Evolutionary conservation across 2,113 vertebrate genomes (phyloP).

Genomic region (Uria lomvia): DNA sequence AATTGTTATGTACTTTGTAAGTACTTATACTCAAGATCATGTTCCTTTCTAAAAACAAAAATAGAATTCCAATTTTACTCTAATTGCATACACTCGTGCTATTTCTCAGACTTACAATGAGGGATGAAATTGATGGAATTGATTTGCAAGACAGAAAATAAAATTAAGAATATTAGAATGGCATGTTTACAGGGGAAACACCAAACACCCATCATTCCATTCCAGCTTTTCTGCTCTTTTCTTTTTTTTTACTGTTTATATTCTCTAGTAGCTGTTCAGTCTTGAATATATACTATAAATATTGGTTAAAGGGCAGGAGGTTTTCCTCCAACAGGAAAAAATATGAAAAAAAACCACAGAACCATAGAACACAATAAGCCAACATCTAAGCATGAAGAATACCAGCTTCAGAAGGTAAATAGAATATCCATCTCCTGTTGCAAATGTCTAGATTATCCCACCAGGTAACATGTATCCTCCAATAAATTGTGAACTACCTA

Average conservation of each 20-base stretch:
- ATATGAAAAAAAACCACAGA: fast-evolving
- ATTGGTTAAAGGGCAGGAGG: background rate
- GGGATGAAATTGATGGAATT: background rate
- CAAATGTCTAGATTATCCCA: background rate
- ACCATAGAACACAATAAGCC: background rate
- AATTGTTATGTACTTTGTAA: background rate
- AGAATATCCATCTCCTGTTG: background rate
- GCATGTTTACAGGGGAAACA: background rate
- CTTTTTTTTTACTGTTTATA: background rate
- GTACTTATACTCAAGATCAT: background rate
- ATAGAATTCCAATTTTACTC: background rate
- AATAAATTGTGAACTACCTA: background rate
- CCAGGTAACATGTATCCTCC: background rate
- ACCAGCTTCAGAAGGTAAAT: background rate
- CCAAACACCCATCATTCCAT: background rate
- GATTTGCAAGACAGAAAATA: background rate
- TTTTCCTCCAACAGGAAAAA: background rate
- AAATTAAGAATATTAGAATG: background rate
- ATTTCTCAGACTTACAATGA: background rate
- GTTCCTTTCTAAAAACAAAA: background rate
- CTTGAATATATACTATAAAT: background rate
- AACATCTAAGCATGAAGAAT: background rate
- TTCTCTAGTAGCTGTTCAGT: background rate
- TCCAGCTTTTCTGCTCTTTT: background rate
- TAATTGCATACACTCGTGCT: background rate